Base-by-base conservation (phyloP, 2,888 invertebrate genomes). In the Pseudeuparius sepicola region DNA sequence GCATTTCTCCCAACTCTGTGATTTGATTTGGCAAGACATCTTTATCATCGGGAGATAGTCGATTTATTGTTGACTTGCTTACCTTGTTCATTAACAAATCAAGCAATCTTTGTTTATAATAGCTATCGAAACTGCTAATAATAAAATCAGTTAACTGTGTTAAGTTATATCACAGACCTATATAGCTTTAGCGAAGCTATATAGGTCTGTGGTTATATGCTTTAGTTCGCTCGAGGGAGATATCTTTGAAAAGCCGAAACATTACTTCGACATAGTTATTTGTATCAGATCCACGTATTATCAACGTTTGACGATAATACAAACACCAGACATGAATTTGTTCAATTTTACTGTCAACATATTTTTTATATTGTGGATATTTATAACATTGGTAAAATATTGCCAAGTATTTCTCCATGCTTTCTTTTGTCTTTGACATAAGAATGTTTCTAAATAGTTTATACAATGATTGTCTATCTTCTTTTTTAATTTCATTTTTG, bases 171-270 rank as follows among this genome's bases (percentile, higher is more conserved):
- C n/a, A n/a, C n/a, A n/a, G n/a, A n/a, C n/a, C n/a, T n/a, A n/a
- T n/a, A n/a, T n/a, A n/a, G n/a, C n/a, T n/a, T n/a, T n/a, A n/a
- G n/a, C n/a, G n/a, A n/a, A n/a, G n/a, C n/a, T n/a, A n/a, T n/a
- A n/a, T n/a, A n/a, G n/a, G n/a, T n/a, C n/a, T n/a, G 24, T 27
- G 25, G 31, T 42, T 37, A 24, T 27, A 42, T 10, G 42, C 36
- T 28, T 42, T 36, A 18, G 37, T 42, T 31, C 42, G 27, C 15
- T 37, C 40, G 4, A 42, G 35, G 4, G 40, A 17, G 7, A 40
- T 42, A 28, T 42, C 40, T 37, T 42, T 42, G 11, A 42, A 34
- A 16, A 42, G 24, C 4, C 40, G 30, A 27, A 42, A 42, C 31
- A 32, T 42, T 10, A 40, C 31, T 18, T 39, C 36, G 15, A 27